Evolutionary conservation across 1,140 invertebrate genomes (phyloP).

Genomic region (Zaprionus taronus): DNA sequence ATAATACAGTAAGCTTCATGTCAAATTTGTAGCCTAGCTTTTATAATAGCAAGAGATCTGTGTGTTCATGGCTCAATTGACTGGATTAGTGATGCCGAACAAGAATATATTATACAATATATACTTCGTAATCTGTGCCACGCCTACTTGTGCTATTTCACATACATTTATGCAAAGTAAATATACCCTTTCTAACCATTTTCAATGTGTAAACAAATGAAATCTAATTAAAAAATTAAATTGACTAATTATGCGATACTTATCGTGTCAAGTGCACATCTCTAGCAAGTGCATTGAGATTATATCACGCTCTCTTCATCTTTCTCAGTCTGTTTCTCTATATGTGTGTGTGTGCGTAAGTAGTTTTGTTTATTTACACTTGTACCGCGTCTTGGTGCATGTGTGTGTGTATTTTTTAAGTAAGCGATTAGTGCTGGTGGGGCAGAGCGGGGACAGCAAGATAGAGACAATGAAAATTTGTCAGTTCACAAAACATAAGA

Average conservation of each 20-base stretch:
- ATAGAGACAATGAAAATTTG: constrained; percentile 75
- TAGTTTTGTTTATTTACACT: constrained; percentile 57
- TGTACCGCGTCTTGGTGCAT: constrained; percentile 28
- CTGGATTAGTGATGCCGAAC: too few relatives aligned
- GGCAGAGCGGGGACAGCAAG: background rate
- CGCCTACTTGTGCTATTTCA: too few relatives aligned
- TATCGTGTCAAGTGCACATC: constrained; percentile 19
- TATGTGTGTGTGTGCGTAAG: constrained; percentile 18
- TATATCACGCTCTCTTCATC: constrained; percentile 1
- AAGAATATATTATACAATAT: too few relatives aligned
- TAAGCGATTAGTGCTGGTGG: constrained; percentile 67
- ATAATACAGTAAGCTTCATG: too few relatives aligned
- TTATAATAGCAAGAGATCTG: too few relatives aligned
- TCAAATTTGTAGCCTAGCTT: too few relatives aligned
- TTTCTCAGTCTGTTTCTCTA: background rate
- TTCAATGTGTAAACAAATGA: too few relatives aligned
- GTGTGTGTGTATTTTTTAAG: constrained; percentile 56
- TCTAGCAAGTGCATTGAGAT: constrained; percentile 29
- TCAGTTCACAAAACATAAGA: constrained; percentile 68
- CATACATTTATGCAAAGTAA: too few relatives aligned
- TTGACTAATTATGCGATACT: background rate
- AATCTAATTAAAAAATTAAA: background rate
- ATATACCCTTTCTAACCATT: too few relatives aligned
- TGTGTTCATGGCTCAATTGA: too few relatives aligned
- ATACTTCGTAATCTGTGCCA: too few relatives aligned